Conservation (phyloP, 1,140 invertebrate genomes). For the Leptoteleia sp. region DNA sequence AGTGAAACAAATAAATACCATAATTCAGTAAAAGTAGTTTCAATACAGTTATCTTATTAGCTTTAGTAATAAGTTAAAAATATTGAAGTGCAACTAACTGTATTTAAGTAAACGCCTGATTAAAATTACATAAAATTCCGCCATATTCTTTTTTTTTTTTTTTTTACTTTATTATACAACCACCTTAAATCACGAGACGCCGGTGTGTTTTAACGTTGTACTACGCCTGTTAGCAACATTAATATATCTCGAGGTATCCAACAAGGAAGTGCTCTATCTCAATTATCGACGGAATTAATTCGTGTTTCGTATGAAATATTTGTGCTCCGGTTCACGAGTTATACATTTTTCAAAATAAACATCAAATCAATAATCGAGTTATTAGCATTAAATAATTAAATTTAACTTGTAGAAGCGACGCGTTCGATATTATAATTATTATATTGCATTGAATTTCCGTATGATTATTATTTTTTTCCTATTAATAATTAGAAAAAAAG, state of each 20-base stretch:
- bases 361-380: constrained; percentile 35
- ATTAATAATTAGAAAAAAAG: too few species aligned
- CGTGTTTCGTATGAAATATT: constrained; percentile 16
- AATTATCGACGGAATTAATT: constrained; percentile 51
- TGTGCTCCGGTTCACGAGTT: background rate
- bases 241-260: constrained; percentile 2
- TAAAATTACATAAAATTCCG: too few species aligned
- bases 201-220: too few species aligned
- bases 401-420: constrained; percentile 23
- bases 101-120: too few species aligned
- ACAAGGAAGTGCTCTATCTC: constrained; percentile 6
- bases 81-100: too few species aligned
- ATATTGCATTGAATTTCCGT: background rate
- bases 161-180: too few species aligned
- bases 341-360: constrained; percentile 33
- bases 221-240: constrained; percentile 15
- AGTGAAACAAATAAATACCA: too few species aligned
- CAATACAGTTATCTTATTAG: too few species aligned
- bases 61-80: too few species aligned
- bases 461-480: constrained; percentile 28
- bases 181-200: too few species aligned
- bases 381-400: constrained; percentile 42
- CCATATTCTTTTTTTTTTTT: too few species aligned
- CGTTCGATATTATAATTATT: constrained; percentile 13
- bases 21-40: too few species aligned